Conservation (phyloP, 2,113 vertebrate species). For the Ammodytes marinus region DNA sequence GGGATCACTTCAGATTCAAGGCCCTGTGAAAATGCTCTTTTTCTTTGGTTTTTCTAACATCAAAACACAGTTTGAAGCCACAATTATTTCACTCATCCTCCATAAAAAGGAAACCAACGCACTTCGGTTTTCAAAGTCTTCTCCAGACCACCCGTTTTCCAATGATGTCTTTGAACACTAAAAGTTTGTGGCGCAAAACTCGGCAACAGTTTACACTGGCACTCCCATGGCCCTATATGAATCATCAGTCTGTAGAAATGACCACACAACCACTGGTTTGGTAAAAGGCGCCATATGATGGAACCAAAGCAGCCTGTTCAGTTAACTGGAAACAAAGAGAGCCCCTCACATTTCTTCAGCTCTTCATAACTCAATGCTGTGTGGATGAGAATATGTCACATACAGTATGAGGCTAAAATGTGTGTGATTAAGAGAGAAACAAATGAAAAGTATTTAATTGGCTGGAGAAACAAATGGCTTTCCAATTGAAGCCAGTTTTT, state of each 20-base stretch:
- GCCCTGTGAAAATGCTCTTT: slow-evolving; percentile 11
- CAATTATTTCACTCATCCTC: slow-evolving; percentile 46
- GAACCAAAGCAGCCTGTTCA: slow-evolving; percentile 28
- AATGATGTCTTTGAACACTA: slow-evolving; percentile 27
- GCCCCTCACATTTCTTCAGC: neutral
- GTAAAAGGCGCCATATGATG: slow-evolving; percentile 10
- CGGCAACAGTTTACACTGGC: slow-evolving; percentile 37
- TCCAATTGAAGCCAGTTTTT: neutral
- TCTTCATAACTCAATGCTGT: slow-evolving; percentile 26
- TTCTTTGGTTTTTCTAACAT: slow-evolving; percentile 35
- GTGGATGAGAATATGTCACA: neutral
- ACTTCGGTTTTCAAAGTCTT: slow-evolving; percentile 29
- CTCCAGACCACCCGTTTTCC: slow-evolving; percentile 24
- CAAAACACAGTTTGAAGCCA: slow-evolving; percentile 35
- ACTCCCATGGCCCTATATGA: slow-evolving; percentile 23
- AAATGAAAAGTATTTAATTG: neutral
- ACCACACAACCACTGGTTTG: slow-evolving; percentile 36
- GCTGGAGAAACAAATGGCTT: neutral
- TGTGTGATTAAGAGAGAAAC: neutral
- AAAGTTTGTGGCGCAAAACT: slow-evolving; percentile 26
- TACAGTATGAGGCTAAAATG: neutral
- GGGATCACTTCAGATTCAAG: slow-evolving; percentile 14
- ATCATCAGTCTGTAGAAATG: slow-evolving; percentile 47
- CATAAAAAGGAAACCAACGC: slow-evolving; percentile 9
- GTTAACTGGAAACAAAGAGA: slow-evolving; percentile 7